These are phyloP conservation scores for Litocranius walleri DNA, from an alignment of 2,113 vertebrate genomes.

Conservation along the genomic window DNA sequence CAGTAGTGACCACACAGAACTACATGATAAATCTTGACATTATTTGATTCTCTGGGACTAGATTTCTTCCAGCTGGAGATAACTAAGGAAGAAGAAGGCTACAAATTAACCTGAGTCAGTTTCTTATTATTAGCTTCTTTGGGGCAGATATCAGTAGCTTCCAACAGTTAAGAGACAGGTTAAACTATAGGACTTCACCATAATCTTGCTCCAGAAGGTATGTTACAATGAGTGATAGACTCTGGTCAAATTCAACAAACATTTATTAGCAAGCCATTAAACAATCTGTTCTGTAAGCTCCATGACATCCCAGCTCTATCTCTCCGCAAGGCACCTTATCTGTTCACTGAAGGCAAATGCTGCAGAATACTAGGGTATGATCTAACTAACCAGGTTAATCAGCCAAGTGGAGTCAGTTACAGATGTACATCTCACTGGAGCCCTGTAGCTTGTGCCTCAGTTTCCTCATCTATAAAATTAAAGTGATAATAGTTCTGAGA, in stretches of 20 bases:
- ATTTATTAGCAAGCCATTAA: background rate
- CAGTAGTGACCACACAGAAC: background rate
- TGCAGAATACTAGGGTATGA: background rate
- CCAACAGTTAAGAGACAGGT: background rate
- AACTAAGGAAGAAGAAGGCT: background rate
- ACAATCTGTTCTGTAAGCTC: background rate
- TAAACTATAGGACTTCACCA: background rate
- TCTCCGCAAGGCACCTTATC: background rate
- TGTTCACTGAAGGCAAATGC: background rate
- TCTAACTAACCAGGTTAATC: background rate
- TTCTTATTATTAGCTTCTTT: background rate
- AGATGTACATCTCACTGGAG: background rate
- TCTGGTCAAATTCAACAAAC: background rate
- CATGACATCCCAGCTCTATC: background rate
- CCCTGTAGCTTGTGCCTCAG: background rate
- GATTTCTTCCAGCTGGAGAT: background rate
- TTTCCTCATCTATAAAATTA: background rate
- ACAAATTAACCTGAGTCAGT: background rate
- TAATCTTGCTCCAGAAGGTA: background rate
- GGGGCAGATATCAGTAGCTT: background rate
- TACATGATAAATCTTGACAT: background rate
- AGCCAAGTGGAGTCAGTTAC: background rate
- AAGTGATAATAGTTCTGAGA: background rate
- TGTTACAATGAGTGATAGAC: background rate
- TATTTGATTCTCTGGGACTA: background rate